These are phyloP conservation scores for Dromas ardeola DNA, from an alignment of 2,113 vertebrate species.

Conservation along the genomic window DNA sequence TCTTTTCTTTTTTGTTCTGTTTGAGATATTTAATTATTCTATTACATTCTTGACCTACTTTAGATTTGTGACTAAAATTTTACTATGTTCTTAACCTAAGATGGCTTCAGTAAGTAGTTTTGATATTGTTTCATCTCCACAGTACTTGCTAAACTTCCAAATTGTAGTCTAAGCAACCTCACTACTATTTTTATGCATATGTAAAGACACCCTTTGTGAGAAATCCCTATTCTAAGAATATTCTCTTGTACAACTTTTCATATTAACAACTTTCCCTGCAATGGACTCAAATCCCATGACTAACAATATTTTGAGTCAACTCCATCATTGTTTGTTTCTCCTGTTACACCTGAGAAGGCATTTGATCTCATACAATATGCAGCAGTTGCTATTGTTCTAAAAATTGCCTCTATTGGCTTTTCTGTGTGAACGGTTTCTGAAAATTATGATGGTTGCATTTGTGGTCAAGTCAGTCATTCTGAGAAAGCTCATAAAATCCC, in stretches of 20 bases:
- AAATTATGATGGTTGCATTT: conserved; percentile 9
- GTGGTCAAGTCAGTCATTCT: conserved; percentile 51
- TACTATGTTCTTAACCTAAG: background rate
- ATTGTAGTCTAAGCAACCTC: background rate
- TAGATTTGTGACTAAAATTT: background rate
- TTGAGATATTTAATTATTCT: background rate
- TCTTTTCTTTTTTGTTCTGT: background rate
- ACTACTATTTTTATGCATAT: background rate
- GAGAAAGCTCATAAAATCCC: conserved; percentile 57
- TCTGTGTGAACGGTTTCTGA: conserved; percentile 10
- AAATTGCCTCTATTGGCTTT: conserved; percentile 12
- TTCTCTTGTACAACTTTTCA: background rate
- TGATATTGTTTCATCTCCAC: background rate
- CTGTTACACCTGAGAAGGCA: conserved; percentile 50
- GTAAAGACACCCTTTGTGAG: background rate
- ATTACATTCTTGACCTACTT: background rate
- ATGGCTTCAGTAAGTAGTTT: background rate
- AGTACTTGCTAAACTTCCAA: background rate
- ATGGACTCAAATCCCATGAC: background rate
- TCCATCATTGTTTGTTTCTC: conserved; percentile 7
- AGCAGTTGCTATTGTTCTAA: conserved; percentile 18
- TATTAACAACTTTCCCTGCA: background rate
- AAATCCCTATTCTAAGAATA: background rate
- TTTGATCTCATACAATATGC: background rate
- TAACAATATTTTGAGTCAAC: background rate